Evolutionary conservation across 2,113 vertebrate genomes (phyloP), one percentile per base, ranked within the genome.

Genomic region (Scomber japonicus): DNA sequence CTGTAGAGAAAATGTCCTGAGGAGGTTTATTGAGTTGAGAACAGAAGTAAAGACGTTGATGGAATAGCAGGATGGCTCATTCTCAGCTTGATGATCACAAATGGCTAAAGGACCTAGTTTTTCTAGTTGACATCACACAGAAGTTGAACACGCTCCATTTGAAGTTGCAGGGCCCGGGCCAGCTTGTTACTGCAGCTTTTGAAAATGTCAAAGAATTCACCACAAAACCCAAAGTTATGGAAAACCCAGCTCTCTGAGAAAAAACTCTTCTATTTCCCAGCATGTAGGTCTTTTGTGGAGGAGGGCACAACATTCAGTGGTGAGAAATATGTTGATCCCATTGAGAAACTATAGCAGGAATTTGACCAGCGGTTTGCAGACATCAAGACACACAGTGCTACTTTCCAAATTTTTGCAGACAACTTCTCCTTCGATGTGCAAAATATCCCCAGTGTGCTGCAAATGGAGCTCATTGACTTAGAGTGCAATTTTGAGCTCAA

Each of bases 341-440:
- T 62, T 62, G 31, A n/a, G 60, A 62, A 62, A 8, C 35, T 61
- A 40, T 9, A 40, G 35, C 35, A 40, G 35, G 9, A 40, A 40
- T 40, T 40, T 40, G 35, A 40, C 7, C 16, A 62, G 16, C 16
- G 15, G 16, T 62, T 62, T 62, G 60, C 60, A 62, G 60, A 45
- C 60, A 44, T 62, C 35, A 62, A 44, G 60, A 62, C 35, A n/a
- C n/a, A 44, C 60, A 62, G 35, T 35, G 60, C 60, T 16, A n/a
- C 60, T 17, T 62, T 45, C 16, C 8, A 62, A 19, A 62, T 44
- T 40, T 62, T 62, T 62, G 31, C 9, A 31, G 60, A 62, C 17
- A 31, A 31, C 31, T 62, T 62, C 31, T 62, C 17, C 31, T 62
- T 13, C 40, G 59, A 61, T 11, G 24, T 31, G 30, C 15, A 62